These are phyloP conservation scores for Lasioglossum albipes DNA, from an alignment of 1,140 invertebrate species.

Conservation along the genomic window DNA sequence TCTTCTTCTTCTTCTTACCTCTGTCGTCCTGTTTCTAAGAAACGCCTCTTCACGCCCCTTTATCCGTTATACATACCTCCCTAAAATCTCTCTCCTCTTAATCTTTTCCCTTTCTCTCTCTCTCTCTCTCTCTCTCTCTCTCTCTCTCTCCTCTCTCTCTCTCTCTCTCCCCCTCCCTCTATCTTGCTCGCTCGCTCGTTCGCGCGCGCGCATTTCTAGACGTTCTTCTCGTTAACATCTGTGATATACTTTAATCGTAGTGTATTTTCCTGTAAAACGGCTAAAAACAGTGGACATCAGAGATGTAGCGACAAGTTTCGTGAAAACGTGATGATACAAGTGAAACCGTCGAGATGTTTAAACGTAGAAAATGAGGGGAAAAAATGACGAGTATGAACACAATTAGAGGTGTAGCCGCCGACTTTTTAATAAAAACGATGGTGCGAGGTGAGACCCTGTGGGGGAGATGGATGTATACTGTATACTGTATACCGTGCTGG, in stretches of 20 bases:
- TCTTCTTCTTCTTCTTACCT: too few relatives aligned
- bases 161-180: too few relatives aligned
- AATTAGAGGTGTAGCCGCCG: conserved; percentile 33
- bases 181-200: too few relatives aligned
- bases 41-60: too few relatives aligned
- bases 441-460: too few relatives aligned
- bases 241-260: conserved; percentile 79
- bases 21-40: too few relatives aligned
- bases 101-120: conserved; percentile 30
- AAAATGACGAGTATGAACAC: not conserved
- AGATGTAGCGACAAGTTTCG: conserved; percentile 12
- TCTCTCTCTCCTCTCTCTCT: too few relatives aligned
- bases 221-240: conserved; percentile 77
- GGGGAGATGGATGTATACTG: not conserved
- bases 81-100: conserved; percentile 9
- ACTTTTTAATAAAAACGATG: conserved; percentile 54
- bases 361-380: not conserved
- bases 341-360: not conserved
- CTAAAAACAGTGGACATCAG: not conserved
- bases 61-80: not conserved
- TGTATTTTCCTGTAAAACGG: conserved; percentile 69
- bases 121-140: too few relatives aligned
- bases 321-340: not conserved
- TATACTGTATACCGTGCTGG: too few relatives aligned
- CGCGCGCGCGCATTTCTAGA: too few relatives aligned